Evolutionary conservation across 30 jellyfish, hydroid and myxozoan genomes (phyloP), one percentile per base, ranked within the genome.

Genomic region (Turritopsis rubra): DNA sequence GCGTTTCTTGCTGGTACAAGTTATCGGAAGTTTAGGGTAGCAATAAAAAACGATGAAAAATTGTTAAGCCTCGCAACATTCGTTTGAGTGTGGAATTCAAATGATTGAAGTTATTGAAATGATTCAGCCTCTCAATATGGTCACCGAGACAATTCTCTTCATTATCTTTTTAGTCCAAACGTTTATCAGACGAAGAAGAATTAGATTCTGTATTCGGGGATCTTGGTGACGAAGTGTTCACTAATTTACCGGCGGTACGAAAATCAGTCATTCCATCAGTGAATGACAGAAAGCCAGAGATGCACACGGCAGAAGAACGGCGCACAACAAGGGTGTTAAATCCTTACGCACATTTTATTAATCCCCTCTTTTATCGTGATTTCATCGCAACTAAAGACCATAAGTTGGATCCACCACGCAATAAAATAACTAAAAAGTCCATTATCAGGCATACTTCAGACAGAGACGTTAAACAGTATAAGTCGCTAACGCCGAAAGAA

Each of bases 401-500:
- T 41, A 41, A 41, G 13, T 41, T 41, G 13, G 16, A 68, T 27
- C 28, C 19, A 22, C 30, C 77, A 68, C 9, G 31, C 28, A 23
- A 68, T 0, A 27, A 68, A 9, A n/a, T 68, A 19, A 7, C 77
- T 27, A 68, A 68, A 1, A 68, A 68, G 8, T 68, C 77, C 9
- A 22, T n/a, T 22, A 68, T 68, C 28, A 41, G 60, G 60, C 60
- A 41, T 41, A 13, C 13, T 41, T 27, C 54, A 1, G 18, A 52
- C 29, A 52, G 18, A 53, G 87, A 26, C 9, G 84, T 18, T 1
- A 29, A 53, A 21, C 79, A 13, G 8, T 28, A n/a, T 7, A 54
- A 52, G 3, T 68, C 70, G 28, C 70, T 80, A 53, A 80, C 80
- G 60, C 81, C 79, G 52, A 65, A 80, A 54, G 87, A 80, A 29